Conservation (phyloP, 2,888 invertebrate genomes). For the Matsumyia berberina region DNA sequence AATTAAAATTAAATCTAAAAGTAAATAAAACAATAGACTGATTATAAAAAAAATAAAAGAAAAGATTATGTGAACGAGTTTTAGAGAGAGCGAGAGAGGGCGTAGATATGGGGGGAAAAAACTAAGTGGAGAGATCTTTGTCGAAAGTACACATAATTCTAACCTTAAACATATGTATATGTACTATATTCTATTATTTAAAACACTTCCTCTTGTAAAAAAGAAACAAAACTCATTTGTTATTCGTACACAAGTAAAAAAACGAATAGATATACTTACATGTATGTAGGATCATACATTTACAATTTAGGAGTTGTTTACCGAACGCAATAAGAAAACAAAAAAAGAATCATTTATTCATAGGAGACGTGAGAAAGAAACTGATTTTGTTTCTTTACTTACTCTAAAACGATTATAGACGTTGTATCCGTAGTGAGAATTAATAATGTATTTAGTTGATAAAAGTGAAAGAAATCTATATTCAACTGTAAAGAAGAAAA, state of each 20-base stretch:
- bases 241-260: conserved; percentile 69
- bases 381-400: conserved; percentile 32
- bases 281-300: conserved; percentile 14
- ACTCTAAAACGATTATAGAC: conserved; percentile 40
- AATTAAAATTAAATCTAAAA: conserved; percentile 36
- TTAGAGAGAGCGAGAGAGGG: conserved; percentile 18
- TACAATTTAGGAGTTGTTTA: conserved; percentile 56
- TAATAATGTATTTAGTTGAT: conserved; percentile 58
- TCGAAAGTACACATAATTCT: conserved; percentile 46
- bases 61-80: conserved; percentile 31
- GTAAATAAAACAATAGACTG: conserved; percentile 72
- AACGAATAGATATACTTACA: conserved; percentile 43
- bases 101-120: not conserved
- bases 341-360: conserved; percentile 17
- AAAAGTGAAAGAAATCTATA: conserved; percentile 38
- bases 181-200: conserved; percentile 69
- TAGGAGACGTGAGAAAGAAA: conserved; percentile 28
- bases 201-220: conserved; percentile 43
- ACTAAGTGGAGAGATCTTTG: conserved; percentile 19
- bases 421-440: conserved; percentile 65
- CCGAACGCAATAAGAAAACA: conserved; percentile 63
- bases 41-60: conserved; percentile 51
- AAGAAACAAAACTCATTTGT: conserved; percentile 63
- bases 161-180: conserved; percentile 53
- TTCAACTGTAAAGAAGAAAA: conserved; percentile 50